Evolutionary conservation across 2,113 vertebrate species (phyloP), one percentile per base, ranked within the genome.

Genomic region (Atractosteus spatula): DNA sequence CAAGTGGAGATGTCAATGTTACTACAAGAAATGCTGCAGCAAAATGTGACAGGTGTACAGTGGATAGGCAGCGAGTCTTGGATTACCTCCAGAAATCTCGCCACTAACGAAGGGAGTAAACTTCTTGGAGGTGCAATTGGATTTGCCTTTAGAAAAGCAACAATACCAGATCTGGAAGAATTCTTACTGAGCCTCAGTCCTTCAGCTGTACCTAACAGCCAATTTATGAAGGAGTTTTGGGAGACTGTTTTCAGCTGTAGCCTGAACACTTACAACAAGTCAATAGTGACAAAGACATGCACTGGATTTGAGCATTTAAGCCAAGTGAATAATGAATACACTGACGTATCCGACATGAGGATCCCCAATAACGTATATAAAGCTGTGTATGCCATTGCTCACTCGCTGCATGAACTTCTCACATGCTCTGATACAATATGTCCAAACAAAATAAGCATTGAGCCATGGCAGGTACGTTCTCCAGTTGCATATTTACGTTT

Each of bases 391-490:
- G 57, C 57, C 14, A 45, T 71, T 14, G 70, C 70, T 2, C 12
- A 59, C 14, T 59, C 57, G 14, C 14, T 59, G n/a, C 57, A 59
- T 1, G n/a, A 16, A 62, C 62, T 54, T 70, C 29, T 69, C 17
- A 13, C 59, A 17, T 74, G 73, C 17, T 11, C 55, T 55, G 55
- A 55, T 13, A 55, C 8, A 13, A 3, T 13, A 3, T 74, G 72
- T 17, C 43, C 66, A 13, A 69, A 64, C n/a, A 62, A 61, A 42
- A 67, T 55, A 8, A 55, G 64, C 41, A 69, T 74, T 44, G 54
- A 70, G 44, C 67, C 66, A 42, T 70, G 67, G 73, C 67, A 74
- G 73, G 73, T 74, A 70, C 29, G 29, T 29, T 29, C 29, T 29
- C 29, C 29, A 29, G 29, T 29, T 29, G 29, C 29, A 29, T 29